These are phyloP conservation scores for Cryptocheilus praepositus DNA, from an alignment of 2,888 invertebrate species.

Conservation along the genomic window DNA sequence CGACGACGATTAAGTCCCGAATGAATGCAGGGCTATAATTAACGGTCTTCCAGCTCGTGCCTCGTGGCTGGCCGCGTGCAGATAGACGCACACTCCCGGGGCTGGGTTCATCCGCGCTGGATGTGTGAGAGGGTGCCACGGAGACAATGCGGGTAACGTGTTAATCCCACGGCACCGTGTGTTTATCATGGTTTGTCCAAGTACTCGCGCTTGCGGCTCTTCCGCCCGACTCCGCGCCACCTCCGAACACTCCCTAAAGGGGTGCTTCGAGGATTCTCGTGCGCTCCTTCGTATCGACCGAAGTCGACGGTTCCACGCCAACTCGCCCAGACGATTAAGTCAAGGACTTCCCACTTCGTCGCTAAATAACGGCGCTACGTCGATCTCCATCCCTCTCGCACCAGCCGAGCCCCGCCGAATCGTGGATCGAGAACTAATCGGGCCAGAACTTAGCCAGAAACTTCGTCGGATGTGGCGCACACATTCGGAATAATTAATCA, in stretches of 20 bases:
- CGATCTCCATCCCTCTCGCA: no score
- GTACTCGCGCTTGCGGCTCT: slow-evolving; percentile 32
- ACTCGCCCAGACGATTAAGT: slow-evolving; percentile 50
- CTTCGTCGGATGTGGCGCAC: slow-evolving; percentile 9
- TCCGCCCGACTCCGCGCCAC: slow-evolving; percentile 18
- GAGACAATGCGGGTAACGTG: slow-evolving; percentile 55
- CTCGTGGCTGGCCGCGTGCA: no score
- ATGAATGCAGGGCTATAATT: slow-evolving; percentile 23
- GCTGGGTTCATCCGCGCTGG: not conserved
- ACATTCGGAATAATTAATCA: no score
- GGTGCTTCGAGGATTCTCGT: slow-evolving; percentile 13
- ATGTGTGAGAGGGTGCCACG: slow-evolving; percentile 17
- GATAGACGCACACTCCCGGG: not conserved
- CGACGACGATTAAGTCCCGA: slow-evolving; percentile 13
- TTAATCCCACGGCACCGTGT: slow-evolving; percentile 56
- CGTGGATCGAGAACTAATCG: slow-evolving; percentile 17
- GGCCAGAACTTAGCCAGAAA: slow-evolving; percentile 13
- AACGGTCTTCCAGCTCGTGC: slow-evolving; percentile 1
- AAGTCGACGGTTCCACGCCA: slow-evolving; percentile 43
- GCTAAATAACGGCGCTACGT: slow-evolving; percentile 1
- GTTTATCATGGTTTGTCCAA: slow-evolving; percentile 53
- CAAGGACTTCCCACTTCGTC: slow-evolving; percentile 29
- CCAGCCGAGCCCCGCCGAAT: not conserved
- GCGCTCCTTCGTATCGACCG: slow-evolving; percentile 25
- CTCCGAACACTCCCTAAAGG: not conserved